Base-by-base conservation (phyloP, 1,140 invertebrate species). In the Danaus plexippus region DNA sequence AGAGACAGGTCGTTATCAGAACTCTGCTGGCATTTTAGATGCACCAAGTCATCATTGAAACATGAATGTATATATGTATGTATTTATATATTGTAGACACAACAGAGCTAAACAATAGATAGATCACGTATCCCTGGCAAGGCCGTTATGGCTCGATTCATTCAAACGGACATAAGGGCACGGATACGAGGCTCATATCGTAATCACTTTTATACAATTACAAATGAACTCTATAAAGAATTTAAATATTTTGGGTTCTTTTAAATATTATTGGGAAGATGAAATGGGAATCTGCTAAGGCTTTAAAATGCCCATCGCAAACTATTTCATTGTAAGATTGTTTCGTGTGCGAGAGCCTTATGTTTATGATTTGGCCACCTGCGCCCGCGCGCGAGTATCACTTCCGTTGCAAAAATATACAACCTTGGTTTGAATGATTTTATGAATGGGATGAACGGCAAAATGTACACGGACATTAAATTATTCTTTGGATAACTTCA, bases 321-420 rank as follows among this genome's bases (percentile, higher is more conserved):
- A 32, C 10, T 22, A 11, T 32, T 13, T 43, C 63, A 53, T 43
- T 9, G n/a, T 22, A 47, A 43, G 43, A 47, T 61, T 40, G 9
- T 11, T 51, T 4, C 47, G 48, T 66, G 47, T 66, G 45, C 48
- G 40, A 18, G 32, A 48, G 47, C 11, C 61, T 47, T 61, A 56
- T 63, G 18, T 43, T 52, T 11, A 46, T 61, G 51, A 13, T 42
- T 11, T 53, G 53, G 49, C 57, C 57, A 63, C 61, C 64, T 71
- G 69, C 65, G 65, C 69, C 15, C 44, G 63, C 65, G 72, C 69
- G 72, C 65, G 66, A 70, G 65, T 65, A 55, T 57, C 56, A 52
- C 45, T 54, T 46, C 57, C 63, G 55, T 64, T 61, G 66, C 59
- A 58, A 63, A 67, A 64, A 67, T 62, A 53, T 6, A 55, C 64